These are phyloP conservation scores for Synanceia verrucosa DNA, from an alignment of 2,797 vertebrate genomes.

Conservation along the genomic window DNA sequence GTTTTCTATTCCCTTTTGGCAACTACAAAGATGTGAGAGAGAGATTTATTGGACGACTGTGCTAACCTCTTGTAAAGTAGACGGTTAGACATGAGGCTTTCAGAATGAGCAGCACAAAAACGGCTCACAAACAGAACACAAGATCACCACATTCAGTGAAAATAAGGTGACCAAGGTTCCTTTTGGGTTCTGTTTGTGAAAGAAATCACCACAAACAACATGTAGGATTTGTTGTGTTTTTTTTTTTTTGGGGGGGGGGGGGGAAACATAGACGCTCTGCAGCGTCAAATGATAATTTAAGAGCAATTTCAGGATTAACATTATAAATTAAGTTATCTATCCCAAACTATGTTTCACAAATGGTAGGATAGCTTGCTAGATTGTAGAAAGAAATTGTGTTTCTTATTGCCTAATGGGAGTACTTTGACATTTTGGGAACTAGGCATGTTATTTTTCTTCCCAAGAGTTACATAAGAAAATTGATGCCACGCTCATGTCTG, in stretches of 20 bases:
- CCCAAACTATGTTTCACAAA: not conserved
- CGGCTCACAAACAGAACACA: not conserved
- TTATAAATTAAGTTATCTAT: not conserved
- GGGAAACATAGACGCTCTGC: not conserved
- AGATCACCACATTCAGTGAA: not conserved
- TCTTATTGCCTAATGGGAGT: not conserved
- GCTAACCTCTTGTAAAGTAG: constrained; percentile 26
- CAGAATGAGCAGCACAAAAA: constrained; percentile 3
- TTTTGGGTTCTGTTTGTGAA: constrained; percentile 7
- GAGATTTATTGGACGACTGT: constrained; percentile 40
- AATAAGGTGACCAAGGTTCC: not conserved
- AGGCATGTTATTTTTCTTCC: not conserved
- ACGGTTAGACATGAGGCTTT: constrained; percentile 6
- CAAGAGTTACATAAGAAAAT: not conserved
- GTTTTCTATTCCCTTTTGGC: constrained; percentile 30
- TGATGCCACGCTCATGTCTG: not conserved
- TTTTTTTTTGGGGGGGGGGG: too few species aligned
- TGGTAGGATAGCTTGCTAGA: not conserved
- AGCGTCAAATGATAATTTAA: not conserved
- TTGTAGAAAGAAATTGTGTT: not conserved
- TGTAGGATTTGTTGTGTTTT: not conserved
- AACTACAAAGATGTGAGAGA: constrained; percentile 24
- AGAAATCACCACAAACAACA: not conserved
- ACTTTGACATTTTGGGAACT: not conserved
- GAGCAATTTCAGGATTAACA: not conserved